Conservation (phyloP, 2,113 vertebrate genomes). For the Pipa parva region DNA sequence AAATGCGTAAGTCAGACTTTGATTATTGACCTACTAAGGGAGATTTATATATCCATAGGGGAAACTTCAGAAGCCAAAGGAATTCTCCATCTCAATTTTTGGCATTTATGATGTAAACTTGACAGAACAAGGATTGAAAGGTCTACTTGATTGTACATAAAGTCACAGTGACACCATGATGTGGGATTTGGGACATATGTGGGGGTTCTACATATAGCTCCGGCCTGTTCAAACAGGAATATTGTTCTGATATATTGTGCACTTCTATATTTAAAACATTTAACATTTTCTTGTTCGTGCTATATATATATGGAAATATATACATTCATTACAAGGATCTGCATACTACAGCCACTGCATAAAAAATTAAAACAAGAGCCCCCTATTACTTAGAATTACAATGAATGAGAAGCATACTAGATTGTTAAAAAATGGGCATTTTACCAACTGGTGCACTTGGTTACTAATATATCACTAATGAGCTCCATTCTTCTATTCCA, state of each 20-base stretch:
- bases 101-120: no score
- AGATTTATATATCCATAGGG: no score
- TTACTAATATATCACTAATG: slow-evolving; percentile 33
- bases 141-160: no score
- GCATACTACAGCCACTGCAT: not conserved
- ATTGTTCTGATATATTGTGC: slow-evolving; percentile 17
- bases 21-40: no score
- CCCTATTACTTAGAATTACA: slow-evolving; percentile 7
- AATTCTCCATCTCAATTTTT: no score
- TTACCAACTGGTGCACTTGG: slow-evolving; percentile 18
- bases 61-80: no score
- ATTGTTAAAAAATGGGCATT: slow-evolving; percentile 13
- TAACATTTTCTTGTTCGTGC: slow-evolving; percentile 8
- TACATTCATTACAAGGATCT: not conserved
- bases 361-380: not conserved
- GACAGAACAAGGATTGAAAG: no score
- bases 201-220: slow-evolving; percentile 11
- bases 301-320: not conserved
- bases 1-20: no score
- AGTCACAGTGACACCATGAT: slow-evolving; percentile 28
- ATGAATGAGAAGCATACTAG: slow-evolving; percentile 13
- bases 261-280: slow-evolving; percentile 18
- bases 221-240: slow-evolving; percentile 21
- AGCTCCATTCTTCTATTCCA: slow-evolving; percentile 34
- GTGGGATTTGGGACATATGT: slow-evolving; percentile 6